A percentile compares a stretch with the other conserved stretches of the same genome.
Evolutionary conservation across 2,113 vertebrate species (phyloP).

Genomic region (Engystomops pustulosus): DNA sequence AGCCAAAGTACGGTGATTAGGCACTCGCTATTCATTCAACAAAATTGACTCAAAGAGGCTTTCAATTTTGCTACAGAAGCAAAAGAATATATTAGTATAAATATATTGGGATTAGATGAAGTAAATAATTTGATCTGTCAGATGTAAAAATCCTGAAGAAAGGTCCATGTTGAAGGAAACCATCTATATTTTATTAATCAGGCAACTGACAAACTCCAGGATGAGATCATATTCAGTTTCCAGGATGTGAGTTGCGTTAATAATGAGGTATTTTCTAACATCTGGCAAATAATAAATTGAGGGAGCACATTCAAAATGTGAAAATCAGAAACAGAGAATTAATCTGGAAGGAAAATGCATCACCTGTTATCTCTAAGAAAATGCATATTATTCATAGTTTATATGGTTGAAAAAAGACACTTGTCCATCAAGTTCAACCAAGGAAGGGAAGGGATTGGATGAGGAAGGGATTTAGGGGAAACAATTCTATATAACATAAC

Average conservation of each 20-base stretch:
- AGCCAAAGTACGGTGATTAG: background rate
- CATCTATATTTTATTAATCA: background rate
- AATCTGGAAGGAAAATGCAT: background rate
- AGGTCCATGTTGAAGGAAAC: background rate
- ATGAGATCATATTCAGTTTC: background rate
- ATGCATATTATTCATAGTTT: too few species aligned
- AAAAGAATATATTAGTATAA: slow-evolving; percentile 19
- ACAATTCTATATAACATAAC: too few species aligned
- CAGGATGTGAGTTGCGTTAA: background rate
- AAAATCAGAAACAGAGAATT: background rate
- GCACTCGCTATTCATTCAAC: background rate
- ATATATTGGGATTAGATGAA: background rate
- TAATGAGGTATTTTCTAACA: background rate
- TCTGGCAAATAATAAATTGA: background rate
- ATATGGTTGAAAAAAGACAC: too few species aligned
- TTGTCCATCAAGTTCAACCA: too few species aligned
- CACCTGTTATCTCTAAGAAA: background rate
- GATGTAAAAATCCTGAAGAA: background rate
- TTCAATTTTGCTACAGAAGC: background rate
- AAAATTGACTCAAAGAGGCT: background rate
- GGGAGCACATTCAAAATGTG: background rate
- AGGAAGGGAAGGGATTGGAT: too few species aligned
- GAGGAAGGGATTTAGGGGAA: too few species aligned
- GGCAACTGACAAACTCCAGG: background rate
- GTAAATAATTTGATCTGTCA: background rate